phyloP scores from a whole-genome alignment of 1,140 invertebrate genomes.

The Drosophila hydei region DNA sequence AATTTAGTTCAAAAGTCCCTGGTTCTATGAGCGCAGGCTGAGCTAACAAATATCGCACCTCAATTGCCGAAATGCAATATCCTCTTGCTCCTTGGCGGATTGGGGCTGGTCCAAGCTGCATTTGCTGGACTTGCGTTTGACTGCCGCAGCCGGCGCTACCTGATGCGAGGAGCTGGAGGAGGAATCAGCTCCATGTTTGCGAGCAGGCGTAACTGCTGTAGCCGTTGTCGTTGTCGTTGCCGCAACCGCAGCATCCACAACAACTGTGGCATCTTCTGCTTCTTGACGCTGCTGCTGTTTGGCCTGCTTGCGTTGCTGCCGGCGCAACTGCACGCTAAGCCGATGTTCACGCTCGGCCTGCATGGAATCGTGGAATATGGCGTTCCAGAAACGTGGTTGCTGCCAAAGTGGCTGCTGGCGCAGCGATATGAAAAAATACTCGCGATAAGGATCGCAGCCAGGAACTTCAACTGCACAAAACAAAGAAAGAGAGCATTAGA shows the following conservation, averaged over 20 bases:
- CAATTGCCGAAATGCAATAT: slow-evolving; percentile 91
- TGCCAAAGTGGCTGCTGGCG: slow-evolving; percentile 91
- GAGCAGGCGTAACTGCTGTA: neutral
- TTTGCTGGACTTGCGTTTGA: slow-evolving; percentile 51
- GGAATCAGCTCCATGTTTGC: slow-evolving; percentile 50
- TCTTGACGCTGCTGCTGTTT: slow-evolving; percentile 51
- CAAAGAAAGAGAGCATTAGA: neutral
- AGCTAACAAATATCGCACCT: no score
- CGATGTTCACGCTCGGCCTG: slow-evolving; percentile 85
- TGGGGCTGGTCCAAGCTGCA: slow-evolving; percentile 43
- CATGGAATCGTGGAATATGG: slow-evolving; percentile 92
- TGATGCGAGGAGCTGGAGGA: slow-evolving; percentile 76
- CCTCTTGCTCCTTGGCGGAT: slow-evolving; percentile 84
- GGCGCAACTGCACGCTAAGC: slow-evolving; percentile 47
- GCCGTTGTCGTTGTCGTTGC: no score
- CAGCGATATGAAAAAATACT: slow-evolving; percentile 90
- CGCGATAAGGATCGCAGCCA: slow-evolving; percentile 87
- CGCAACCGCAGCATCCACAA: neutral
- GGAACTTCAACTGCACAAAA: slow-evolving; percentile 86
- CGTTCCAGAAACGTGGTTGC: slow-evolving; percentile 91
- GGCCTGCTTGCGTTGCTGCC: slow-evolving; percentile 57
- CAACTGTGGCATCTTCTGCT: neutral
- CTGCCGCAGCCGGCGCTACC: slow-evolving; percentile 33
- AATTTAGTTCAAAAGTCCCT: no score
- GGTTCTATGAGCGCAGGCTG: no score